Percentiles rank a stretch among this genome's conserved stretches.
phyloP scores from a whole-genome alignment of 2,113 vertebrate genomes.

The Dipodomys merriami region DNA sequence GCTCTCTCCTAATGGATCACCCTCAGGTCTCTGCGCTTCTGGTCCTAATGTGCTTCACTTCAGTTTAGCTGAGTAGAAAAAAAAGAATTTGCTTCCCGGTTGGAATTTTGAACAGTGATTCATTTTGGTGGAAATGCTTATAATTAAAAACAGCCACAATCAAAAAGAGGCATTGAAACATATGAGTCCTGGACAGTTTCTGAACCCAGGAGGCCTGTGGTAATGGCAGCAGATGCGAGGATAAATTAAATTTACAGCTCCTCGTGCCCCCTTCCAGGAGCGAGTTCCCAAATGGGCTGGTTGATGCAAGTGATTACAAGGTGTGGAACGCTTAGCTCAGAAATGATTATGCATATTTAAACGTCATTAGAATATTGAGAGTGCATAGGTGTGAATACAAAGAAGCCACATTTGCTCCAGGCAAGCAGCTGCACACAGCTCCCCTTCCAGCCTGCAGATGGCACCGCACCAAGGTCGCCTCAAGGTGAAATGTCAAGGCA shows the following conservation, averaged over 20 bases:
- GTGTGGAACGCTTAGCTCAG: background rate
- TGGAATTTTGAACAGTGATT: conserved; percentile 48
- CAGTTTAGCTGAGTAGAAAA: background rate
- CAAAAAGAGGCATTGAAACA: background rate
- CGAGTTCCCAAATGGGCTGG: background rate
- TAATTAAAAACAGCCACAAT: conserved; percentile 65
- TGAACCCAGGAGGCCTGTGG: background rate
- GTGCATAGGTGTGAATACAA: background rate
- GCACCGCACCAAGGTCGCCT: background rate
- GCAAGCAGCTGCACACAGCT: accelerated
- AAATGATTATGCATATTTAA: conserved; percentile 36
- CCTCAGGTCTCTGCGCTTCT: background rate
- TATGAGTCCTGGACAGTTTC: background rate
- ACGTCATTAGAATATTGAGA: conserved; percentile 23
- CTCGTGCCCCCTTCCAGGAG: conserved; percentile 20
- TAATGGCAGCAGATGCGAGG: conserved; percentile 34
- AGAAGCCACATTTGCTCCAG: accelerated
- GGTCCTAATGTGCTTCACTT: background rate
- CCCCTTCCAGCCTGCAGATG: accelerated
- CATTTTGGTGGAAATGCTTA: conserved; percentile 36
- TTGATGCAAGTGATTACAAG: conserved; percentile 25
- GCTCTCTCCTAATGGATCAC: background rate
- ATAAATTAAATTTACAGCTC: conserved; percentile 63
- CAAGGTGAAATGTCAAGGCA: background rate
- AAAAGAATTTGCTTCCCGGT: background rate